A percentile compares a stretch with the other conserved stretches of the same genome.
phyloP scores from a whole-genome alignment of 2,888 invertebrate species.

The Apotomis capreana region DNA sequence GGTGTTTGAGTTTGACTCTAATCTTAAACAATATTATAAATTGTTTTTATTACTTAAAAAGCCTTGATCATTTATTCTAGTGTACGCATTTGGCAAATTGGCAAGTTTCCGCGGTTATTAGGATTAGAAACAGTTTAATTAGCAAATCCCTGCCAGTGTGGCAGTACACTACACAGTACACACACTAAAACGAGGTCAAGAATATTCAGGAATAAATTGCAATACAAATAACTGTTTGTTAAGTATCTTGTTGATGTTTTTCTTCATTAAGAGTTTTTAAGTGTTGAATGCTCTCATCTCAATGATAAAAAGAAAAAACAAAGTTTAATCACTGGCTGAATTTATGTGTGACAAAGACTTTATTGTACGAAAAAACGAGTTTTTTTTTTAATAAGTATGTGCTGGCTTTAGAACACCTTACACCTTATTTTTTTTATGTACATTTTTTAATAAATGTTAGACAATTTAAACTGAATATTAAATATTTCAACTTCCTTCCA shows the following conservation, averaged over 20 bases:
- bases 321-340: no score
- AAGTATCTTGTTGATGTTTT: no score
- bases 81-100: constrained; percentile 23
- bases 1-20: neutral
- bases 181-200: neutral
- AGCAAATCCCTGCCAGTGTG: constrained; percentile 6
- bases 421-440: neutral
- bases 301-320: no score
- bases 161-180: neutral
- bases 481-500: no score
- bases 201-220: neutral
- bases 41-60: neutral
- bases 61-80: neutral
- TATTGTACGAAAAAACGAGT: no score
- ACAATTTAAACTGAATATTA: neutral
- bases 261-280: no score
- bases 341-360: no score
- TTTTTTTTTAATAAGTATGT: no score
- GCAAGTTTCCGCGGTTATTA: constrained; percentile 27
- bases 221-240: no score
- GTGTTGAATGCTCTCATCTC: no score
- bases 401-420: no score
- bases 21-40: neutral
- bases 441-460: neutral
- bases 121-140: constrained; percentile 26